A percentile compares a stretch with the other conserved stretches of the same genome.
Evolutionary conservation across 1,140 invertebrate species (phyloP).

Genomic region (Lysiphlebus fabarum): DNA sequence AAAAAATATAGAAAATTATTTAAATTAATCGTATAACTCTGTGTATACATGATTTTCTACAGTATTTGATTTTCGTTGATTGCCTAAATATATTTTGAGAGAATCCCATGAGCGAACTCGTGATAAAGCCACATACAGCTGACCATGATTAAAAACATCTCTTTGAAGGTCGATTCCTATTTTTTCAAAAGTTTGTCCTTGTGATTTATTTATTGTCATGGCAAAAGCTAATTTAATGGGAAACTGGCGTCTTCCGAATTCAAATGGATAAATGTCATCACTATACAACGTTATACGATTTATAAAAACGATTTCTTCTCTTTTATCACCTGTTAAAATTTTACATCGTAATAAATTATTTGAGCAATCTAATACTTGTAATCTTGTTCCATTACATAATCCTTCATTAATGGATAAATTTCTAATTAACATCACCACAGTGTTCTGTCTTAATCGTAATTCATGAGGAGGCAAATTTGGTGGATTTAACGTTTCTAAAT

Average conservation of each 20-base stretch:
- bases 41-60: slow-evolving; percentile 1
- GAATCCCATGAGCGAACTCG: slow-evolving; percentile 18
- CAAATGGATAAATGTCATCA: slow-evolving; percentile 20
- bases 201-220: slow-evolving; percentile 47
- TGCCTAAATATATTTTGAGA: slow-evolving; percentile 8
- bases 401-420: slow-evolving; percentile 20
- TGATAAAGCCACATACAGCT: slow-evolving; percentile 37
- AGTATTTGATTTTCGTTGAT: not conserved
- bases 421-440: slow-evolving; percentile 17
- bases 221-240: slow-evolving; percentile 50
- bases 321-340: slow-evolving; percentile 20
- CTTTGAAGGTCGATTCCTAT: slow-evolving; percentile 40
- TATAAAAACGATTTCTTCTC: slow-evolving; percentile 22
- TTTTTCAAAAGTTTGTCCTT: slow-evolving; percentile 30
- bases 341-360: slow-evolving; percentile 24
- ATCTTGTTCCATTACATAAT: slow-evolving; percentile 25
- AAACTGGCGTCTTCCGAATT: slow-evolving; percentile 30
- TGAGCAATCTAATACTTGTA: slow-evolving; percentile 23
- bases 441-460: slow-evolving; percentile 12
- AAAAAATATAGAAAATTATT: too few species aligned
- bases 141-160: slow-evolving; percentile 32
- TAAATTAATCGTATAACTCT: not conserved
- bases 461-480: slow-evolving; percentile 9
- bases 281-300: slow-evolving; percentile 8
- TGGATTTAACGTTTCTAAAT: slow-evolving; percentile 21